Conservation (phyloP, 2,888 invertebrate species). For the Lordiphosa fenestrarum region DNA sequence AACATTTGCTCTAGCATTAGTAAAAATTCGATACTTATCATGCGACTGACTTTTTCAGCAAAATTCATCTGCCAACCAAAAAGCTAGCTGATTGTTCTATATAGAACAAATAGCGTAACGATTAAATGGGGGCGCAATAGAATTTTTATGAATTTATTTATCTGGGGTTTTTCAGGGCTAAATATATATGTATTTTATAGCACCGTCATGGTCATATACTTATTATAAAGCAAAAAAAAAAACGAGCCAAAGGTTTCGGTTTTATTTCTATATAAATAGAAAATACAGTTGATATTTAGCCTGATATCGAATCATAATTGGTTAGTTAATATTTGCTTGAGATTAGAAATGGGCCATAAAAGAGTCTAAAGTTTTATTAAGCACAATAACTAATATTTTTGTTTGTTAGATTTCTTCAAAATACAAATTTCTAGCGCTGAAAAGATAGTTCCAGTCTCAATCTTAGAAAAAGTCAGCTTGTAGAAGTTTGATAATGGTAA, state of each 20-base stretch:
- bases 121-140: slow-evolving; percentile 49
- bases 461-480: too few species aligned
- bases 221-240: slow-evolving; percentile 29
- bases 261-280: too few species aligned
- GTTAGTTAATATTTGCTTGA: too few species aligned
- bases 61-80: slow-evolving; percentile 56
- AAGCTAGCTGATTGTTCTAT: neutral
- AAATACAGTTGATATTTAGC: too few species aligned
- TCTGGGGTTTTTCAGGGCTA: slow-evolving; percentile 20
- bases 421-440: too few species aligned
- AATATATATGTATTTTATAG: slow-evolving; percentile 19
- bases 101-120: slow-evolving; percentile 35
- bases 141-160: slow-evolving; percentile 30
- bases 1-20: slow-evolving; percentile 21
- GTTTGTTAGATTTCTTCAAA: too few species aligned
- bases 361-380: too few species aligned
- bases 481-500: too few species aligned
- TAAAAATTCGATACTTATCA: slow-evolving; percentile 41
- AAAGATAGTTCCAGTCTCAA: too few species aligned
- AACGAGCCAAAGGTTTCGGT: slow-evolving; percentile 18
- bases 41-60: slow-evolving; percentile 47
- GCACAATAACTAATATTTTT: too few species aligned
- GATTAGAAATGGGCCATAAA: too few species aligned
- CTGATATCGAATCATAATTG: too few species aligned
- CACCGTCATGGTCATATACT: slow-evolving; percentile 19